A percentile compares a stretch with the other conserved stretches of the same genome.
These are phyloP conservation scores for Eulemur coronatus DNA, from an alignment of 2,797 vertebrate species.

Conservation along the genomic window DNA sequence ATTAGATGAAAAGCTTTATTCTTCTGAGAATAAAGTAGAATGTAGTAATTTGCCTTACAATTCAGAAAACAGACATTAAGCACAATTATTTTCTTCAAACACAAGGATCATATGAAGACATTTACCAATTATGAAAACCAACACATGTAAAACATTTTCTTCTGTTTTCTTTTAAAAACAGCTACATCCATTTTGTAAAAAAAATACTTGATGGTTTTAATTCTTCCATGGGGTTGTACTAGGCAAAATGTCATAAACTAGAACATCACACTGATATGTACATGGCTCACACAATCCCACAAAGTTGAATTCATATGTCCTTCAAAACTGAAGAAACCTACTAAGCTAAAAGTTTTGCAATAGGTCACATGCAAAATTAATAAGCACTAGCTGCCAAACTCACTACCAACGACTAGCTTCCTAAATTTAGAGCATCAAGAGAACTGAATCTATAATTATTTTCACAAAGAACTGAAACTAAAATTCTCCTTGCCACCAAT, in stretches of 20 bases:
- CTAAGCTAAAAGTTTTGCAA: not conserved
- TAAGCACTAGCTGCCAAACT: slow-evolving; percentile 16
- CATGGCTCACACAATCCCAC: not conserved
- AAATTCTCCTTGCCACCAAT: slow-evolving; percentile 25
- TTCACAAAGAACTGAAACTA: slow-evolving; percentile 51
- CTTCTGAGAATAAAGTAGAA: slow-evolving; percentile 31
- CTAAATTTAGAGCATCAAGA: slow-evolving; percentile 38
- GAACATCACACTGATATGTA: not conserved
- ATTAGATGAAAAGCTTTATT: slow-evolving; percentile 3
- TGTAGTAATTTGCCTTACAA: slow-evolving; percentile 33
- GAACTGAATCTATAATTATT: slow-evolving; percentile 57
- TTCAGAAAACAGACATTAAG: slow-evolving; percentile 50
- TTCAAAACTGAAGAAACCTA: slow-evolving; percentile 23
- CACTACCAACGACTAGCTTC: slow-evolving; percentile 6
- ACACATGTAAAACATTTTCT: slow-evolving; percentile 52
- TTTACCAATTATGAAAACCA: slow-evolving; percentile 42
- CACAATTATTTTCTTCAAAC: slow-evolving; percentile 32
- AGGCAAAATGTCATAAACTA: not conserved
- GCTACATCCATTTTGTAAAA: not conserved
- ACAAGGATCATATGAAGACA: not conserved
- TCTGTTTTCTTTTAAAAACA: slow-evolving; percentile 53
- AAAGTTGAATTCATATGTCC: slow-evolving; percentile 9
- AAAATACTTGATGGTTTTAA: slow-evolving; percentile 25
- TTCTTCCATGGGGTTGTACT: slow-evolving; percentile 13
- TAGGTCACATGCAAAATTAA: slow-evolving; percentile 46